A percentile compares a stretch with the other conserved stretches of the same genome.
Conservation (phyloP, 1,140 invertebrate species). For the Himalopsyche phryganea region DNA sequence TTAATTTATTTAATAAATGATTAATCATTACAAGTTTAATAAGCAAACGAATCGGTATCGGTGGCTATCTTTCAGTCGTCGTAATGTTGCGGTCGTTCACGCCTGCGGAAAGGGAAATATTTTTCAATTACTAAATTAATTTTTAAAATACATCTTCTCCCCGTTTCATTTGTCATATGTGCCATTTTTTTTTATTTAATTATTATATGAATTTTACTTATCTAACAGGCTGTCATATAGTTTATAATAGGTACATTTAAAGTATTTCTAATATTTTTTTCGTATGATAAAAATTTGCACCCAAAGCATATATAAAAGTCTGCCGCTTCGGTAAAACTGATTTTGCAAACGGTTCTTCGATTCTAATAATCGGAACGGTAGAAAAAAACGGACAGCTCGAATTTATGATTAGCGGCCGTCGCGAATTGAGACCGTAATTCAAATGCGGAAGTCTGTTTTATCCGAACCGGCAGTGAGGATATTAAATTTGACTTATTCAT, state of each 20-base stretch:
- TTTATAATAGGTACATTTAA: background rate
- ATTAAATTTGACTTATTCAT: no score
- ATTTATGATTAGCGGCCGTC: background rate
- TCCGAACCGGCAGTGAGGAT: no score
- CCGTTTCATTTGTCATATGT: background rate
- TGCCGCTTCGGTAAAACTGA: background rate
- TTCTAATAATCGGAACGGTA: background rate
- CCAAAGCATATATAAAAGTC: conserved; percentile 1
- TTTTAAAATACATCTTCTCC: background rate
- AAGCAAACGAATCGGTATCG: no score
- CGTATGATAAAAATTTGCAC: background rate
- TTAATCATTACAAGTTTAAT: no score
- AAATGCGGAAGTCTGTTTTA: no score
- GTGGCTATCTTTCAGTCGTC: no score
- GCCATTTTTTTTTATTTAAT: background rate
- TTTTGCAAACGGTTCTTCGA: background rate
- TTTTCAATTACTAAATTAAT: background rate
- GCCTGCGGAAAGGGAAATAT: background rate
- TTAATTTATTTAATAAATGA: no score
- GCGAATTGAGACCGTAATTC: background rate
- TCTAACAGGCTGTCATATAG: no score
- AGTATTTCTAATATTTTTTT: background rate
- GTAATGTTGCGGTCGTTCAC: background rate
- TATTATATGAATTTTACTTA: background rate
- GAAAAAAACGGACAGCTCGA: background rate